Percentiles rank a stretch among this genome's conserved stretches.
phyloP scores from a whole-genome alignment of 2,888 invertebrate species.

The Cheilosia impressa region DNA sequence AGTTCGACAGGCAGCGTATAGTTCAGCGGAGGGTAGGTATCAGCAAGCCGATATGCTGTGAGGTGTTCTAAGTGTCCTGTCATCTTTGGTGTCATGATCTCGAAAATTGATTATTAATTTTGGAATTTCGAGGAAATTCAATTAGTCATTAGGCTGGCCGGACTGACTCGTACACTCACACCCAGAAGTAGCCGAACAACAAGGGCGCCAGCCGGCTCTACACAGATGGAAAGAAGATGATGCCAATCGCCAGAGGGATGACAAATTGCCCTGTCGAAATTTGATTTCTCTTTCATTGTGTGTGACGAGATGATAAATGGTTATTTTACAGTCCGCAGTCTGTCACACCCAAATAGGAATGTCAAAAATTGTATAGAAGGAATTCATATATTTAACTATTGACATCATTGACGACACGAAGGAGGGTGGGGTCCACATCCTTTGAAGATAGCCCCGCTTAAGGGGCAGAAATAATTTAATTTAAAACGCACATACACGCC shows the following conservation, averaged over 20 bases:
- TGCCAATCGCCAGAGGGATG: conserved; percentile 60
- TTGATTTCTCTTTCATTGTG: conserved; percentile 63
- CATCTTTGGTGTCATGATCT: conserved; percentile 62
- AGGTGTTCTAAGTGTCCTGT: conserved; percentile 50
- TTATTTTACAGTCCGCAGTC: conserved; percentile 38
- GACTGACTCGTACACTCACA: not conserved
- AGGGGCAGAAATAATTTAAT: conserved; percentile 58
- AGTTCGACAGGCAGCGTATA: not conserved
- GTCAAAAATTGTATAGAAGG: conserved; percentile 6
- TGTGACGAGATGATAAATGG: conserved; percentile 59
- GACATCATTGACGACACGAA: not conserved
- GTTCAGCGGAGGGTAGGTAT: too few species aligned
- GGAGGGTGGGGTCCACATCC: too few species aligned
- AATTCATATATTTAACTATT: not conserved
- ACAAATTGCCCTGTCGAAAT: conserved; percentile 53
- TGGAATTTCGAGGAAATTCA: conserved; percentile 56
- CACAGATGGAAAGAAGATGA: conserved; percentile 18
- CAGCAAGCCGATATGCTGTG: too few species aligned
- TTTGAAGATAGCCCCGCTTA: conserved; percentile 20
- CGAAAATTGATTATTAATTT: conserved; percentile 70
- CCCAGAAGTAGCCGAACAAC: conserved; percentile 17
- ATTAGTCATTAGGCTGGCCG: conserved; percentile 60
- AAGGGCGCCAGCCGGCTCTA: not conserved
- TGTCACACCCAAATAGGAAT: conserved; percentile 9
- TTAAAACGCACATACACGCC: conserved; percentile 43